Evolutionary conservation across 2,888 invertebrate species (phyloP).

Genomic region (Cordilura impudica): DNA sequence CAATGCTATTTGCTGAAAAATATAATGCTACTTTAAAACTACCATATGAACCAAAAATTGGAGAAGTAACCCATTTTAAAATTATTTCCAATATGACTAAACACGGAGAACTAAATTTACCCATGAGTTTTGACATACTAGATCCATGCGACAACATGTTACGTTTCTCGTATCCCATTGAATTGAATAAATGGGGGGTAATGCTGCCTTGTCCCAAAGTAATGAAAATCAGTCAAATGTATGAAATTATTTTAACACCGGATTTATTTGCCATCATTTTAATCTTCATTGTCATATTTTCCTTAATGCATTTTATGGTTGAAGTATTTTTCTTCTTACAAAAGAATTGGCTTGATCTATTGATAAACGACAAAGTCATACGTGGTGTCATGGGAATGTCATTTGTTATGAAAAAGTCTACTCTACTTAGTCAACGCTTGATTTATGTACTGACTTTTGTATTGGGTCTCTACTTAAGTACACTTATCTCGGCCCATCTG

Average conservation of each 20-base stretch:
- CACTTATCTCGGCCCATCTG: slow-evolving; percentile 14
- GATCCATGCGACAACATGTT: background rate
- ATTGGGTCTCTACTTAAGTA: slow-evolving; percentile 25
- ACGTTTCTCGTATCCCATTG: background rate
- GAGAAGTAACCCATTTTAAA: background rate
- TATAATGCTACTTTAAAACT: slow-evolving; percentile 65
- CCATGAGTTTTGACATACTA: background rate
- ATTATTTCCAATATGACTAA: background rate
- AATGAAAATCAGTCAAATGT: slow-evolving; percentile 4
- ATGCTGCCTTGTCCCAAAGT: slow-evolving; percentile 18
- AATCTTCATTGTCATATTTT: background rate
- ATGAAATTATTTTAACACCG: background rate
- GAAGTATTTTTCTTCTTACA: background rate
- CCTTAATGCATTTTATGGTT: background rate
- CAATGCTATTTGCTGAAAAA: slow-evolving; percentile 61
- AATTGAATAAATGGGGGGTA: slow-evolving; percentile 5
- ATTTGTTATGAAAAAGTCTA: background rate
- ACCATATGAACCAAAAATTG: background rate
- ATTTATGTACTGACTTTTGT: slow-evolving; percentile 9
- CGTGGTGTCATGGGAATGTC: slow-evolving; percentile 7
- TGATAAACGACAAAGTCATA: background rate
- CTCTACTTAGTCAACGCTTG: background rate
- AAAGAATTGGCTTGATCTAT: background rate
- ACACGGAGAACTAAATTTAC: background rate
- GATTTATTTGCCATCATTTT: background rate